phyloP scores from a whole-genome alignment of 2,888 invertebrate species.

The Macrophya alboannulata region DNA sequence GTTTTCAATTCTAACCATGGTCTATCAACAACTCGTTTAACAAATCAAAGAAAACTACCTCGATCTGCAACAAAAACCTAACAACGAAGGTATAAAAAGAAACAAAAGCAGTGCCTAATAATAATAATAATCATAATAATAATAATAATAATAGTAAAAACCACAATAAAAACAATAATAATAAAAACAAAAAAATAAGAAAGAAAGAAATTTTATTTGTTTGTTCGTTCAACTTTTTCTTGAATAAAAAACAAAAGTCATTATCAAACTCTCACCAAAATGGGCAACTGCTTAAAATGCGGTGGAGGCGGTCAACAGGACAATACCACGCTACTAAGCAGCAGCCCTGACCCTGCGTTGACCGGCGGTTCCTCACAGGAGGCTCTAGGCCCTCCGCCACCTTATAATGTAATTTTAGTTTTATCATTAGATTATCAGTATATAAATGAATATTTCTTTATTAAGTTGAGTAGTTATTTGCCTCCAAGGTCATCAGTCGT shows the following conservation, averaged over 20 bases:
- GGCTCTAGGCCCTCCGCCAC: slow-evolving; percentile 82
- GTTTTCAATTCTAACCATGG: slow-evolving; percentile 13
- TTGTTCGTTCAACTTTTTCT: not conserved
- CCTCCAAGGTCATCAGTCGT: not conserved
- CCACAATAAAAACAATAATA: not conserved
- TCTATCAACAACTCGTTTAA: not conserved
- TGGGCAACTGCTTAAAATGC: slow-evolving; percentile 89
- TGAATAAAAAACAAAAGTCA: not conserved
- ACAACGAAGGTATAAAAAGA: slow-evolving; percentile 13
- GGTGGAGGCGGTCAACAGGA: slow-evolving; percentile 75
- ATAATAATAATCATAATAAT: not conserved
- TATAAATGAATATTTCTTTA: slow-evolving; percentile 2
- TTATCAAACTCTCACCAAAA: slow-evolving; percentile 73
- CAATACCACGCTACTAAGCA: slow-evolving; percentile 75
- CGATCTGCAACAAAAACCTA: not conserved
- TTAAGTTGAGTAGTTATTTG: not conserved
- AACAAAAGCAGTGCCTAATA: slow-evolving; percentile 46
- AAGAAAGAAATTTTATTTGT: not conserved
- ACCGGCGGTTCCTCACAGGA: slow-evolving; percentile 78
- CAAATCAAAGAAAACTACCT: slow-evolving; percentile 3
- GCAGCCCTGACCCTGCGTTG: slow-evolving; percentile 74
- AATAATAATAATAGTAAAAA: not conserved
- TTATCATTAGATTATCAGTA: slow-evolving; percentile 23
- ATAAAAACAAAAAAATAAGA: not conserved
- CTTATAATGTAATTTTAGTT: slow-evolving; percentile 81